phyloP scores from a whole-genome alignment of 2,888 invertebrate species.

The Myathropa florea region DNA sequence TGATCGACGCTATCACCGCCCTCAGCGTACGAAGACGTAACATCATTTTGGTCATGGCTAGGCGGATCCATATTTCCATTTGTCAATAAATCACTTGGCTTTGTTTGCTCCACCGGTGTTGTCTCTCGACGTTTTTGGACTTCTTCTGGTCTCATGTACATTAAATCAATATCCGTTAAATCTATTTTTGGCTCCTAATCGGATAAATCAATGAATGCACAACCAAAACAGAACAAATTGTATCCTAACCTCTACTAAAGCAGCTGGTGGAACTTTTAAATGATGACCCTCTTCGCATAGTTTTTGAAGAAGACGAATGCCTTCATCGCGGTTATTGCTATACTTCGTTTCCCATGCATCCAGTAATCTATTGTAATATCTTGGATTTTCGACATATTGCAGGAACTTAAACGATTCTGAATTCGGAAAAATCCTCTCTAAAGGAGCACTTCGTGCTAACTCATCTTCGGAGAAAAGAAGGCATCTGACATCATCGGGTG shows the following conservation, averaged over 20 bases:
- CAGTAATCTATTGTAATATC: conserved; percentile 95
- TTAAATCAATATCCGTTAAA: conserved; percentile 78
- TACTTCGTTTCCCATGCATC: conserved; percentile 95
- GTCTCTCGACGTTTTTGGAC: conserved; percentile 47
- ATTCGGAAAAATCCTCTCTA: conserved; percentile 94
- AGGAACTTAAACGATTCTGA: conserved; percentile 88
- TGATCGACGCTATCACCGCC: neutral
- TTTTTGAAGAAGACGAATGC: conserved; percentile 84
- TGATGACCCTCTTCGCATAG: conserved; percentile 88
- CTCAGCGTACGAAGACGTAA: neutral
- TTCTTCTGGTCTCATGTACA: conserved; percentile 77
- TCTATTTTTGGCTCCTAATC: conserved; percentile 77
- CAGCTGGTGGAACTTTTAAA: conserved; percentile 84
- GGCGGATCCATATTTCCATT: neutral
- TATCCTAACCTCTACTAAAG: conserved; percentile 76
- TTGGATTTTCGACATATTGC: conserved; percentile 88
- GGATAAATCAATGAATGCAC: neutral
- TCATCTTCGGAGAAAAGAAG: conserved; percentile 94
- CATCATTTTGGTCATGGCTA: neutral
- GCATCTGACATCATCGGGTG: conserved; percentile 94
- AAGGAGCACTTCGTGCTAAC: conserved; percentile 84
- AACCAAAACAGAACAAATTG: neutral
- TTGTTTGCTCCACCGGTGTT: neutral
- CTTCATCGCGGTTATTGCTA: conserved; percentile 82
- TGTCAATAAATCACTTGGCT: neutral